Conservation (phyloP, 1,140 invertebrate genomes). For the Cecropterus lyciades region DNA sequence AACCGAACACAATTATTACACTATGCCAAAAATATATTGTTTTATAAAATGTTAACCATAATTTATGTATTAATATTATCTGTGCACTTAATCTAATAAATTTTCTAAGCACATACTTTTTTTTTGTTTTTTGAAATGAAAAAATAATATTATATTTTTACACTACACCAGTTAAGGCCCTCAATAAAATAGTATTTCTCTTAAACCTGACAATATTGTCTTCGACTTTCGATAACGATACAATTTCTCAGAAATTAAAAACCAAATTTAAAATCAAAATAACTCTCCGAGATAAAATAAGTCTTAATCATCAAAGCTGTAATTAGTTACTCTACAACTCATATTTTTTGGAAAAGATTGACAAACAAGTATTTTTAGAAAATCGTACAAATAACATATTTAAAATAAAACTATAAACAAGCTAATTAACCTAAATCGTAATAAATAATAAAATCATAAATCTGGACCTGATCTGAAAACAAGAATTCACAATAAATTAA, state of each 20-base stretch:
- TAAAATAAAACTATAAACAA: not conserved
- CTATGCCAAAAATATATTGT: too few species aligned
- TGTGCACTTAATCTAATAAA: not conserved
- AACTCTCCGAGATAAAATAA: too few species aligned
- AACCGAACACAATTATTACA: too few species aligned
- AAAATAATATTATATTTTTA: constrained; percentile 20
- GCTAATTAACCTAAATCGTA: constrained; percentile 1
- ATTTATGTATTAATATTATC: not conserved
- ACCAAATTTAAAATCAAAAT: too few species aligned
- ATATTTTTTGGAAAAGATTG: too few species aligned
- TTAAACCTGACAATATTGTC: constrained; percentile 29
- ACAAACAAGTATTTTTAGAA: too few species aligned
- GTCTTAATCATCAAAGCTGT: too few species aligned
- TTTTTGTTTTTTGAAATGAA: constrained; percentile 14
- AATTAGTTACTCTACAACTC: too few species aligned
- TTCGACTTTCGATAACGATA: constrained; percentile 19
- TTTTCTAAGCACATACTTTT: constrained; percentile 2
- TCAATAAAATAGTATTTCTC: constrained; percentile 14
- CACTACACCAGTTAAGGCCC: constrained; percentile 16
- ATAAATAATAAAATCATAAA: constrained; percentile 3
- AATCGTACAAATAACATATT: not conserved
- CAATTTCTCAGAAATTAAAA: constrained; percentile 12
- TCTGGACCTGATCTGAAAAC: constrained; percentile 1
- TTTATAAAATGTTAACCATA: too few species aligned
- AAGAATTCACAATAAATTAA: not conserved